phyloP scores from a whole-genome alignment of 2,797 vertebrate species.

The Varecia variegata region DNA sequence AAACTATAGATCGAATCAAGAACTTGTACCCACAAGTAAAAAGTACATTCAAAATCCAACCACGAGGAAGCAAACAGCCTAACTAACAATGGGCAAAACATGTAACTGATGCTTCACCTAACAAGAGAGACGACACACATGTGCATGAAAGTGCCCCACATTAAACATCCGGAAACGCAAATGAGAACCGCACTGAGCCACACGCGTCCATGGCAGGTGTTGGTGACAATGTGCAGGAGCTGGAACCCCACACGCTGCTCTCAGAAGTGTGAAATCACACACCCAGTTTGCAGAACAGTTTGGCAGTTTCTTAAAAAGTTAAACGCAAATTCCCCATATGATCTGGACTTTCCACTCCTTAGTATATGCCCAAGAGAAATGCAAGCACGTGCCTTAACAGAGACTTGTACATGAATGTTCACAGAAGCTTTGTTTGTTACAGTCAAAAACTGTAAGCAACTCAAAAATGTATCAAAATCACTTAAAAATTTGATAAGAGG shows the following conservation, averaged over 20 bases:
- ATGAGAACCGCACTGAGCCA: rapidly evolving
- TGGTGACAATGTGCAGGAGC: not conserved
- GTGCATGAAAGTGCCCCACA: rapidly evolving
- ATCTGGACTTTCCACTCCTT: not conserved
- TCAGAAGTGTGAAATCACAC: not conserved
- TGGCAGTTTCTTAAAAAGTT: not conserved
- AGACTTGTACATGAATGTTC: not conserved
- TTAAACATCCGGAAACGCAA: too few species aligned
- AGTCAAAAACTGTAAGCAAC: not conserved
- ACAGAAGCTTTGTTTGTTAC: not conserved
- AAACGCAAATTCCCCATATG: not conserved
- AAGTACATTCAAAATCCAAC: not conserved
- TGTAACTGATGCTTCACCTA: not conserved
- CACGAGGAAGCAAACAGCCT: not conserved
- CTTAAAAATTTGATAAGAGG: too few species aligned
- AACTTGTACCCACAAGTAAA: not conserved
- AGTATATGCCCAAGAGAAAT: not conserved
- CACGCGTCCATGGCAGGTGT: not conserved
- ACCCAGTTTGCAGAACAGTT: not conserved
- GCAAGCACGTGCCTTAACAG: not conserved
- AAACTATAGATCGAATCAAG: not conserved
- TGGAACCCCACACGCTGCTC: too few species aligned
- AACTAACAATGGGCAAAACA: not conserved
- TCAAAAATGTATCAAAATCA: too few species aligned
- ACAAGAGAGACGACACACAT: rapidly evolving